Percentiles rank a stretch among this genome's conserved stretches.
phyloP scores from a whole-genome alignment of 1,140 invertebrate genomes.

The Adoxophyes honmai region DNA sequence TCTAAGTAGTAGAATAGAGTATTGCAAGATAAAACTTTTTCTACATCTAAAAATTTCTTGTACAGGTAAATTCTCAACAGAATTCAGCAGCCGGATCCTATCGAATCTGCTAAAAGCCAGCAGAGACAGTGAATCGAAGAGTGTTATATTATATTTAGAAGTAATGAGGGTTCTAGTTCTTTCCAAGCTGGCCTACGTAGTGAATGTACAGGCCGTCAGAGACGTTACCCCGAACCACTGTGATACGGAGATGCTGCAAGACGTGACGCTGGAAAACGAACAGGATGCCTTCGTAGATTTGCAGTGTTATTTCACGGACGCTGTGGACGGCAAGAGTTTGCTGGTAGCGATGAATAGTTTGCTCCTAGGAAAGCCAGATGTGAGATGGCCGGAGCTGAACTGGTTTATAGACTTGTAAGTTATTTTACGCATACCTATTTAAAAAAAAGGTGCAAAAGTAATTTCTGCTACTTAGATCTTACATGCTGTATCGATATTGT shows the following conservation, averaged over 20 bases:
- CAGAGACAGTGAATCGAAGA: constrained; percentile 56
- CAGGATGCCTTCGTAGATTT: constrained; percentile 53
- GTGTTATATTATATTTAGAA: constrained; percentile 53
- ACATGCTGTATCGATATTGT: no score
- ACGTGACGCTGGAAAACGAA: constrained; percentile 47
- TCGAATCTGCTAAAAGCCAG: constrained; percentile 49
- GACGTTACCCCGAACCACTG: constrained; percentile 45
- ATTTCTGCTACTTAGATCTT: no score
- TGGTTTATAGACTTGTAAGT: constrained; percentile 66
- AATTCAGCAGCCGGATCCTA: constrained; percentile 45
- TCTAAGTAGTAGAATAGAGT: no score
- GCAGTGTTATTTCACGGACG: constrained; percentile 55
- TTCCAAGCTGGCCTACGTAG: constrained; percentile 54
- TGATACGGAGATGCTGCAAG: constrained; percentile 59
- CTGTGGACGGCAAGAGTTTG: constrained; percentile 43
- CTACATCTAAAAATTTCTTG: constrained; percentile 26
- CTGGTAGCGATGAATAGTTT: constrained; percentile 51
- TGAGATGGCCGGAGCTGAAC: constrained; percentile 55
- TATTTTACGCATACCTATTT: no score
- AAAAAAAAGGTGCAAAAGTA: no score
- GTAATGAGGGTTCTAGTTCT: constrained; percentile 51
- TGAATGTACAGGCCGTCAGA: constrained; percentile 67
- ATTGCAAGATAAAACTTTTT: constrained; percentile 23
- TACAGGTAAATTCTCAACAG: constrained; percentile 59
- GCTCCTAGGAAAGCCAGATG: constrained; percentile 51